These are phyloP conservation scores for Redunca redunca DNA, from an alignment of 2,113 vertebrate genomes.

Conservation along the genomic window DNA sequence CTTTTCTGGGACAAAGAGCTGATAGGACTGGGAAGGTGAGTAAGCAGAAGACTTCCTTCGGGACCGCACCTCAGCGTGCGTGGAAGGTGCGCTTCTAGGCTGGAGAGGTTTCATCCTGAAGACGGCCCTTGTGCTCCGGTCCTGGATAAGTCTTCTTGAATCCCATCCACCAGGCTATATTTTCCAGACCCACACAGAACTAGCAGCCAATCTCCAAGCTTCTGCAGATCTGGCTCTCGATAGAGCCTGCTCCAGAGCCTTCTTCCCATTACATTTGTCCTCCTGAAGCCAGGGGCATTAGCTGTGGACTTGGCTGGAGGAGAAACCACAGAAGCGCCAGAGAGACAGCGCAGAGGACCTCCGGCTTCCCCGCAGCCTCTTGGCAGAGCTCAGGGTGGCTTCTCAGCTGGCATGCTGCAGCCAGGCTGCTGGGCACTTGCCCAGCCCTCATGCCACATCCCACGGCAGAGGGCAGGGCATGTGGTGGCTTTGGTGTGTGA, in stretches of 20 bases:
- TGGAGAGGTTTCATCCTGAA: neutral
- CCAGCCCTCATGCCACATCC: neutral
- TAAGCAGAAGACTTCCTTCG: neutral
- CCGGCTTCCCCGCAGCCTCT: neutral
- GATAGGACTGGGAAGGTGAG: neutral
- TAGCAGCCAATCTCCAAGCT: neutral
- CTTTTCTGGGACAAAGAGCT: neutral
- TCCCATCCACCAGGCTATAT: neutral
- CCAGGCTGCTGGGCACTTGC: neutral
- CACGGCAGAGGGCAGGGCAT: rapidly evolving
- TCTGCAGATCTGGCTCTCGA: neutral
- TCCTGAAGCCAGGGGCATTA: neutral
- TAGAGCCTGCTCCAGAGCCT: neutral
- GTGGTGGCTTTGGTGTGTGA: neutral
- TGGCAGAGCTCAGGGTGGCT: neutral
- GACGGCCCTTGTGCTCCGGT: neutral
- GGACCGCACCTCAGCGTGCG: rapidly evolving
- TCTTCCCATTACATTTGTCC: neutral
- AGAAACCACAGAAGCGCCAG: neutral
- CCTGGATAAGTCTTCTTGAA: rapidly evolving
- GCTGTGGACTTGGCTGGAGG: neutral
- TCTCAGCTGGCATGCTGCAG: neutral
- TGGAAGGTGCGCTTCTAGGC: rapidly evolving
- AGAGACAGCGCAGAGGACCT: neutral
- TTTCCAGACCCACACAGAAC: neutral